Percentiles rank a stretch among this genome's conserved stretches.
Conservation (phyloP, 2,797 vertebrate species). For the Galaxias olidus region DNA sequence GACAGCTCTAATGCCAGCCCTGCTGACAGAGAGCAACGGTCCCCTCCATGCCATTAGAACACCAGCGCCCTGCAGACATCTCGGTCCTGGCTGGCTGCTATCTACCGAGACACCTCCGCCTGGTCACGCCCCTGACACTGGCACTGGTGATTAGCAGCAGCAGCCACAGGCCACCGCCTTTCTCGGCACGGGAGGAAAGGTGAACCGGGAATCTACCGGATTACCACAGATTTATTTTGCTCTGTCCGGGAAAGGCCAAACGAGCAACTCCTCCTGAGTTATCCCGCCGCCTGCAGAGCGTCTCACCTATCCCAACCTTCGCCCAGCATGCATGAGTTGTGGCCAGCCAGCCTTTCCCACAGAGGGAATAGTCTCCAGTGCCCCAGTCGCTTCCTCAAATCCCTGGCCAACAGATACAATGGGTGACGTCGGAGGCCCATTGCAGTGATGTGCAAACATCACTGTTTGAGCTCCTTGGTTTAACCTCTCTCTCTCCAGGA, state of each 20-base stretch:
- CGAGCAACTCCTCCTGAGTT: background rate
- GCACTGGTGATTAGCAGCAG: conserved; percentile 25
- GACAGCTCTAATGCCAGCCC: conserved; percentile 4
- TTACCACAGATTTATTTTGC: background rate
- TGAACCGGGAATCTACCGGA: background rate
- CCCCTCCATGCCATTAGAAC: conserved; percentile 16
- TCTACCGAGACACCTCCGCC: conserved; percentile 44
- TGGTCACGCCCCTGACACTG: conserved; percentile 17
- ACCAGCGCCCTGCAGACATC: conserved; percentile 41
- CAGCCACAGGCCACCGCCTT: conserved; percentile 20
- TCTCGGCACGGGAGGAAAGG: conserved; percentile 5
- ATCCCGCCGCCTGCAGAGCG: background rate
- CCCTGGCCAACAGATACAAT: conserved; percentile 52
- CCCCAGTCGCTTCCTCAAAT: conserved; percentile 46
- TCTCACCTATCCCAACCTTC: background rate
- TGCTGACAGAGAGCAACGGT: conserved; percentile 33
- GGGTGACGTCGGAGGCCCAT: conserved; percentile 41
- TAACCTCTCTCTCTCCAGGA: conserved; percentile 53
- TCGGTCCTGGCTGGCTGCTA: conserved; percentile 23
- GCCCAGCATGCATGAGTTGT: background rate
- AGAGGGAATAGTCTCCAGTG: conserved; percentile 34
- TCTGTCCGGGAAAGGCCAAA: background rate
- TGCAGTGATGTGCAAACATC: conserved; percentile 67
- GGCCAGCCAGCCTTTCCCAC: conserved; percentile 1
- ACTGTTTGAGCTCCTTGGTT: conserved; percentile 61